phyloP scores from a whole-genome alignment of 2,113 vertebrate species.

The Alethe diademata region DNA sequence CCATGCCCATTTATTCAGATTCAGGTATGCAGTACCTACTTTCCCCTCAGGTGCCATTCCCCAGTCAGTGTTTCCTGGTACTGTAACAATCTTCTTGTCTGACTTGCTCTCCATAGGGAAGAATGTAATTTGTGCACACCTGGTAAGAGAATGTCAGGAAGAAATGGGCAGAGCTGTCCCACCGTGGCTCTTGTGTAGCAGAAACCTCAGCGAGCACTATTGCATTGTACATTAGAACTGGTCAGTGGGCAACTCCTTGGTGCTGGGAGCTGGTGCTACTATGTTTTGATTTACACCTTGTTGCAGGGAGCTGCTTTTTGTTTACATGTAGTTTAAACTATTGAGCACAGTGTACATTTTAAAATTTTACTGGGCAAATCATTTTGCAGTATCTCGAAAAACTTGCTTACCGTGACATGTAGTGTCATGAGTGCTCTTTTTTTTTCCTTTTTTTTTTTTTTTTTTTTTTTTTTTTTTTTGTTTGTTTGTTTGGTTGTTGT shows the following conservation, averaged over 20 bases:
- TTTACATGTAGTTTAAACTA: constrained; percentile 53
- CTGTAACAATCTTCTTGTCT: background rate
- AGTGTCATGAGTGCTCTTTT: background rate
- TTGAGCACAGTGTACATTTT: constrained; percentile 52
- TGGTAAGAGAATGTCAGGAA: background rate
- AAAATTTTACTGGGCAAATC: constrained; percentile 8
- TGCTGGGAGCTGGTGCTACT: constrained; percentile 73
- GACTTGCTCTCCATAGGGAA: background rate
- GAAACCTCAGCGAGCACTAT: constrained; percentile 55
- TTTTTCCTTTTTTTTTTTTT: background rate
- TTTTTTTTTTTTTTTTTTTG: too few species aligned
- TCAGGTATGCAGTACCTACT: background rate
- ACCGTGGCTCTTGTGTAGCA: background rate
- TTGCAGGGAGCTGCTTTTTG: constrained; percentile 56
- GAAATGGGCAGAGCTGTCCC: background rate
- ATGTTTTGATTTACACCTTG: constrained; percentile 32
- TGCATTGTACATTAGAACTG: constrained; percentile 49
- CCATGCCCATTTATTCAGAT: background rate
- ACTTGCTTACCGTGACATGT: background rate
- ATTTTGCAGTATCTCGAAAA: background rate
- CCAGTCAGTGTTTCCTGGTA: background rate
- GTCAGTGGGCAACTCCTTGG: constrained; percentile 54
- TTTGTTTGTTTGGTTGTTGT: too few species aligned
- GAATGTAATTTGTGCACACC: background rate
- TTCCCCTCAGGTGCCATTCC: constrained; percentile 35